Base-by-base conservation (phyloP, 2,797 vertebrate genomes). In the Cyclopterus lumpus region DNA sequence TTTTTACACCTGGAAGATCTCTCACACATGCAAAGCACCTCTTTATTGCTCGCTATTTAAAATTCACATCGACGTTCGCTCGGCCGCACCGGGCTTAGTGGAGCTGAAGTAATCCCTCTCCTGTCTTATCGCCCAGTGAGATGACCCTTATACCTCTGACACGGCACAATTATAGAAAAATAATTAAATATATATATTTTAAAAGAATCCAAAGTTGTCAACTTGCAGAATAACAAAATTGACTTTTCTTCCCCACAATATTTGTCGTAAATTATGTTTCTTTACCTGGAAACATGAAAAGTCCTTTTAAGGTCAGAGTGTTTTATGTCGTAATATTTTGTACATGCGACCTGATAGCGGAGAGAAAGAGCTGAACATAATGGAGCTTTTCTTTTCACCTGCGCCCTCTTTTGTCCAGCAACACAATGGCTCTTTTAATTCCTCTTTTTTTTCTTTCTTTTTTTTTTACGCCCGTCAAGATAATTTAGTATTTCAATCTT, bases 361-460 rank as follows among this genome's bases (percentile, higher is more conserved):
- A 57, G 32, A 59, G 16, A 81, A 80, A 74, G 68, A 57, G 34
- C 0, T 3, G 55, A 74, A 54, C 79, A 83, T 85, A 82, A 83
- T 86, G 69, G 82, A 73, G 62, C 55, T 79, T 82, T 28, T 2
- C 26, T 34, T 89, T 84, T 78, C 82, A 86, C 86, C 82, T 85
- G 79, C 28, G 63, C 67, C 61, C 57, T 67, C 73, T 81, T 89
- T 91, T 89, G 80, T 83, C 84, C 80, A 1, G 69, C 12, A 22
- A 22, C 54, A 86, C 71, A 88, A 83, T 82, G 71, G 77, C 36
- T 65, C 49, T 76, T 82, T 82, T 81, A 79, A 88, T 85, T 82
- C 75, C 32, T 57, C 65, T n/a, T n/a, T n/a, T n/a, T n/a, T n/a
- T n/a, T n/a, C n/a, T n/a, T n/a, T n/a, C n/a, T n/a, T n/a, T n/a